These are phyloP conservation scores for Heteromurus nitidus DNA, from an alignment of 2,888 invertebrate genomes.

Conservation along the genomic window DNA sequence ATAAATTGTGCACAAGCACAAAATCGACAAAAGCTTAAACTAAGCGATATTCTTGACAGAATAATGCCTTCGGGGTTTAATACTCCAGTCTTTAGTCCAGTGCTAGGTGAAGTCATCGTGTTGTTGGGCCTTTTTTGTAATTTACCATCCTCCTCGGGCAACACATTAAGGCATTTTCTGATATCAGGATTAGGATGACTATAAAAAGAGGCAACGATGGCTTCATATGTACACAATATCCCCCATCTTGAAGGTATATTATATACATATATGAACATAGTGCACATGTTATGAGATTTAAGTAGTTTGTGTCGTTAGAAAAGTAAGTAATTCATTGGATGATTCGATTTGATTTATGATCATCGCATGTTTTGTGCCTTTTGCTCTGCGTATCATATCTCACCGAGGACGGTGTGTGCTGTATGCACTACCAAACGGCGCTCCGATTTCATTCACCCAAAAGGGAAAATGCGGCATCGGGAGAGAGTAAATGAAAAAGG, in stretches of 20 bases:
- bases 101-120: neutral
- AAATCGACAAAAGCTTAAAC: too few relatives aligned
- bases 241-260: too few relatives aligned
- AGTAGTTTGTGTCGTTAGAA: too few relatives aligned
- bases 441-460: neutral
- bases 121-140: constrained; percentile 5
- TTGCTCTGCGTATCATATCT: neutral
- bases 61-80: constrained; percentile 39
- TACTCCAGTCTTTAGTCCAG: constrained; percentile 25
- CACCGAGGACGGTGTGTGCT: too few relatives aligned
- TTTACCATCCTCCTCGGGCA: constrained; percentile 14
- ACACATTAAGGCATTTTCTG: constrained; percentile 17
- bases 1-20: too few relatives aligned
- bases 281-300: too few relatives aligned
- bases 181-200: constrained; percentile 20
- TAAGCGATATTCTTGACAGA: too few relatives aligned
- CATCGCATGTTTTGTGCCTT: constrained; percentile 34
- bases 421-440: too few relatives aligned
- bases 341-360: constrained; percentile 58
- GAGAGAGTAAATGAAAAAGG: constrained; percentile 17
- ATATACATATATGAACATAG: too few relatives aligned
- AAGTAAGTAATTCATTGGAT: constrained; percentile 40
- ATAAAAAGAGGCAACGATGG: neutral
- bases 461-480: neutral
- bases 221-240: neutral